phyloP scores from a whole-genome alignment of 2,888 invertebrate species.

The Heliconius cydno region DNA sequence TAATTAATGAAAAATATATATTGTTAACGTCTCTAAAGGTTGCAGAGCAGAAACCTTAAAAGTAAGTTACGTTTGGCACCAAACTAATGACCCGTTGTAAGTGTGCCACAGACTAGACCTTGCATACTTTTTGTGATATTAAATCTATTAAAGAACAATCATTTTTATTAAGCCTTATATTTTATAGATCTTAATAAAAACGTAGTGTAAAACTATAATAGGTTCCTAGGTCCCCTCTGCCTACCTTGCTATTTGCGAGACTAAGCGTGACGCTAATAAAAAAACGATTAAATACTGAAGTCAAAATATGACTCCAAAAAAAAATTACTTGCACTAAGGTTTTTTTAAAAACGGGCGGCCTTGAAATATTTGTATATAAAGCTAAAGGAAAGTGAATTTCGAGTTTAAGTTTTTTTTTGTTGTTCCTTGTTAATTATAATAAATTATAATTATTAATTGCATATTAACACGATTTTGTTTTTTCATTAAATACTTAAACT shows the following conservation, averaged over 20 bases:
- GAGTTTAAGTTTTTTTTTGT: slow-evolving; percentile 13
- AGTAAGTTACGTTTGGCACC: slow-evolving; percentile 24
- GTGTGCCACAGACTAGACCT: slow-evolving; percentile 38
- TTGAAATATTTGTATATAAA: slow-evolving; percentile 2
- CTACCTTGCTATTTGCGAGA: no score
- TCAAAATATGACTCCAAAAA: background rate
- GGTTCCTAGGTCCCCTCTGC: no score
- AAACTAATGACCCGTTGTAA: slow-evolving; percentile 43
- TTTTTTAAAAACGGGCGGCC: background rate
- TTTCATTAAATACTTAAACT: background rate
- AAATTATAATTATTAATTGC: background rate
- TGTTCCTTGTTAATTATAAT: slow-evolving; percentile 17
- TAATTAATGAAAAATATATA: no score
- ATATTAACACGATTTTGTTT: background rate
- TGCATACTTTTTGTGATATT: slow-evolving; percentile 27
- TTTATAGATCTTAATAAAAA: background rate
- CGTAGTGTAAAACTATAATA: no score
- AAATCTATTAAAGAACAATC: slow-evolving; percentile 19
- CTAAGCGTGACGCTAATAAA: no score
- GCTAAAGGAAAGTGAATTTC: slow-evolving; percentile 6
- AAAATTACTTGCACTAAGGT: background rate
- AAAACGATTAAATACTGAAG: no score
- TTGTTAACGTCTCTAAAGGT: background rate
- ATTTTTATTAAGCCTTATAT: slow-evolving; percentile 25
- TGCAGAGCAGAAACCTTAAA: background rate